phyloP scores from a whole-genome alignment of 2,888 invertebrate species.

The Agrenia bidenticulata region DNA sequence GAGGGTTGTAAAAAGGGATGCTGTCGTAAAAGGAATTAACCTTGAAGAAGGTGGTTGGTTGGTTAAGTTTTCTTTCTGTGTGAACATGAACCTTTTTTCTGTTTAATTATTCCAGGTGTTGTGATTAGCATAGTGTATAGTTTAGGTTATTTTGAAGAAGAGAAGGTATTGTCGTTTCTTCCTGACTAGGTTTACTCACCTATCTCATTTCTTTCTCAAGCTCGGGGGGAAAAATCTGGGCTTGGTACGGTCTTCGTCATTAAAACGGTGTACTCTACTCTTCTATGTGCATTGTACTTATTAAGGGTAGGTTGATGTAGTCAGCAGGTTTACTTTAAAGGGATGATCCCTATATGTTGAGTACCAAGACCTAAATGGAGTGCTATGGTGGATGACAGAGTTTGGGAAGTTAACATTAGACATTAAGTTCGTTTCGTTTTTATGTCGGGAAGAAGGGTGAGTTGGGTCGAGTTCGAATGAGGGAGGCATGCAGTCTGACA shows the following conservation, averaged over 20 bases:
- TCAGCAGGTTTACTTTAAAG: neutral
- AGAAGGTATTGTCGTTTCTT: constrained; percentile 1
- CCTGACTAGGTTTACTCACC: constrained; percentile 13
- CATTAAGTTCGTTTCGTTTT: neutral
- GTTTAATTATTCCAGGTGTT: constrained; percentile 53
- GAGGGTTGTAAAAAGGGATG: constrained; percentile 31
- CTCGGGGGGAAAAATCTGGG: constrained; percentile 31
- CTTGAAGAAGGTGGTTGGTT: constrained; percentile 35
- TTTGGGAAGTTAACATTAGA: constrained; percentile 1
- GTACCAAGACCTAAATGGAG: constrained; percentile 14
- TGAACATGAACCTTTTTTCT: constrained; percentile 46
- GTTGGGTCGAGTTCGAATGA: constrained; percentile 15
- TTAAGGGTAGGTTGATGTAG: no score
- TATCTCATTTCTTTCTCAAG: constrained; percentile 9
- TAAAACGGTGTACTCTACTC: neutral
- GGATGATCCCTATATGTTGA: constrained; percentile 8
- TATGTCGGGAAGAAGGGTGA: constrained; percentile 11
- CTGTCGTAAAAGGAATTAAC: constrained; percentile 53
- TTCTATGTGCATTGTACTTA: neutral
- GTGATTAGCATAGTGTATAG: constrained; percentile 48
- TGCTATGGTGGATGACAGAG: neutral
- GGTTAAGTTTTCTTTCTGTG: constrained; percentile 19
- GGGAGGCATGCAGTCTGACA: constrained; percentile 52
- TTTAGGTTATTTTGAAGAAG: neutral
- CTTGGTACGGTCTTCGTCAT: constrained; percentile 31